A percentile compares a stretch with the other conserved stretches of the same genome.
phyloP scores from a whole-genome alignment of 2,888 invertebrate species.

The Melanargia galathea region DNA sequence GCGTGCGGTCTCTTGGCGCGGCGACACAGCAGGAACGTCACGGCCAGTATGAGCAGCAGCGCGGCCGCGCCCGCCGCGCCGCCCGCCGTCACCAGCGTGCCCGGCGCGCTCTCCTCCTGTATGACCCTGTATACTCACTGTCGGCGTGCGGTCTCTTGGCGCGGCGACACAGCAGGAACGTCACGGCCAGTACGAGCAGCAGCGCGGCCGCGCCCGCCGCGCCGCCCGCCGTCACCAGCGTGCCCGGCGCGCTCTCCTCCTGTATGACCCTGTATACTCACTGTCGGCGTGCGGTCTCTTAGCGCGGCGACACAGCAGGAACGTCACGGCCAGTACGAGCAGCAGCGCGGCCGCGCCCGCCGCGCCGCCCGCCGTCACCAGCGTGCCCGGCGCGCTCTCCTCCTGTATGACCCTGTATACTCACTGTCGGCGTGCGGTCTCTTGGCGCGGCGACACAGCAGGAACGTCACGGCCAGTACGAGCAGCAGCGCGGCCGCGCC shows the following conservation, averaged over 20 bases:
- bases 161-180: conserved; percentile 65
- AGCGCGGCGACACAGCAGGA: background rate
- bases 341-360: background rate
- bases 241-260: conserved; percentile 47
- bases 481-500: no score
- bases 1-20: no score
- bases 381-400: background rate
- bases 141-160: conserved; percentile 61
- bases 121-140: conserved; percentile 56
- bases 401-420: no score
- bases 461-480: no score
- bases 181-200: conserved; percentile 59
- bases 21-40: background rate
- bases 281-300: no score
- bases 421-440: no score
- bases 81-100: background rate
- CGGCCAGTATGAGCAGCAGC: background rate
- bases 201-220: conserved; percentile 67
- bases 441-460: no score
- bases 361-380: background rate
- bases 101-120: conserved; percentile 14
- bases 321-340: background rate
- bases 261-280: conserved; percentile 13
- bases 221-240: conserved; percentile 71
- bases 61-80: background rate